Percentiles rank a stretch among this genome's conserved stretches.
Evolutionary conservation across 2,888 invertebrate genomes (phyloP).

Genomic region (Hypolimnas misippus): DNA sequence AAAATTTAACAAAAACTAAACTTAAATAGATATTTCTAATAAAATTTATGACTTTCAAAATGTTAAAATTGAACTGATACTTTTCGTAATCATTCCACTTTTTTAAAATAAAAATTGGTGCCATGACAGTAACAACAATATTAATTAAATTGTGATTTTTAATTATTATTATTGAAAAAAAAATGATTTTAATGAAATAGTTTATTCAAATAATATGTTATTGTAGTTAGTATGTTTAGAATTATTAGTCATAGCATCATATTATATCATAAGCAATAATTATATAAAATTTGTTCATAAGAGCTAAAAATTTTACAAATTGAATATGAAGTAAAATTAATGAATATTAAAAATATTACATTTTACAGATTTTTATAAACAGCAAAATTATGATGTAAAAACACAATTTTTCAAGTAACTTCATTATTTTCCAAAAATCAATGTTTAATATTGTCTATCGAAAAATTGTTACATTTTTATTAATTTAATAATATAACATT

Average conservation of each 20-base stretch:
- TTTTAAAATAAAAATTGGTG: background rate
- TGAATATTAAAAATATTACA: background rate
- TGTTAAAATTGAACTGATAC: background rate
- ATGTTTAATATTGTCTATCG: no score
- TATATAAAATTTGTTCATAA: background rate
- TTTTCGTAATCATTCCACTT: background rate
- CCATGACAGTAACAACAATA: background rate
- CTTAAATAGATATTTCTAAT: background rate
- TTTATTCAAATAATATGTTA: constrained; percentile 1
- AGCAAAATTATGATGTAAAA: background rate
- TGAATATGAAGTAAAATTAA: background rate
- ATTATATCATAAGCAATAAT: constrained; percentile 1
- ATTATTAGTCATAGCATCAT: background rate
- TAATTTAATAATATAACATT: no score
- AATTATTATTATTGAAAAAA: background rate
- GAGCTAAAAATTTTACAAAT: background rate
- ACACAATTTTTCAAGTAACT: no score
- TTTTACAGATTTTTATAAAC: background rate
- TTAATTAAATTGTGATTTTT: background rate
- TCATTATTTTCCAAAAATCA: no score
- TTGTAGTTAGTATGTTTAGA: background rate
- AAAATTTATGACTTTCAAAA: background rate
- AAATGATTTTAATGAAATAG: background rate
- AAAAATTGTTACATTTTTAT: no score
- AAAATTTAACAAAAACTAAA: no score